phyloP scores from a whole-genome alignment of 2,797 vertebrate genomes.

The Labroides dimidiatus region DNA sequence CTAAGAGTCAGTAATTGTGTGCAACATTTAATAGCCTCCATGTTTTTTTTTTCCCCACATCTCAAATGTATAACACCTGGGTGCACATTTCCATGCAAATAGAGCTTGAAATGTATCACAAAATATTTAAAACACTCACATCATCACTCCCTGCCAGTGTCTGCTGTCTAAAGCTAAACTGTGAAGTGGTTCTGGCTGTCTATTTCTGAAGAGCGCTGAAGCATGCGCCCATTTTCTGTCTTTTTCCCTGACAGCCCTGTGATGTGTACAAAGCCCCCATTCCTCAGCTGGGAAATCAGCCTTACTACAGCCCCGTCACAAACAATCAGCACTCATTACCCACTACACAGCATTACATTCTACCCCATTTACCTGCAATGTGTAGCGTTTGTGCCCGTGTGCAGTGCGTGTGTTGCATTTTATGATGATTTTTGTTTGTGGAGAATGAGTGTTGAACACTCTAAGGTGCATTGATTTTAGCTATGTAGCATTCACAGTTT shows the following conservation, averaged over 20 bases:
- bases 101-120: slow-evolving; percentile 49
- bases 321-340: slow-evolving; percentile 82
- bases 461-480: slow-evolving; percentile 47
- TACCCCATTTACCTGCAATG: slow-evolving; percentile 71
- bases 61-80: slow-evolving; percentile 47
- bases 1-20: slow-evolving; percentile 52
- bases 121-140: slow-evolving; percentile 69
- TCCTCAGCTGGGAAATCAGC: slow-evolving; percentile 83
- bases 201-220: slow-evolving; percentile 71
- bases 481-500: slow-evolving; percentile 33
- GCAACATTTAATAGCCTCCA: slow-evolving; percentile 49
- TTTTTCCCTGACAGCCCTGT: slow-evolving; percentile 74
- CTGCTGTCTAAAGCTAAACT: slow-evolving; percentile 66
- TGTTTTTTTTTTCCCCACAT: slow-evolving; percentile 27
- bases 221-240: slow-evolving; percentile 76
- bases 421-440: slow-evolving; percentile 50
- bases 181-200: slow-evolving; percentile 71
- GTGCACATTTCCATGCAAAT: slow-evolving; percentile 69
- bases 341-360: slow-evolving; percentile 65
- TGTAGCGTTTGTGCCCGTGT: slow-evolving; percentile 30
- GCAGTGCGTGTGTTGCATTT: slow-evolving; percentile 14
- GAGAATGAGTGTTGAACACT: slow-evolving; percentile 45
- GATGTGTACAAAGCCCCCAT: slow-evolving; percentile 75
- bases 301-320: slow-evolving; percentile 79
- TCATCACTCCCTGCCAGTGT: slow-evolving; percentile 42